Base-by-base conservation (phyloP, 2,113 vertebrate genomes). In the Gadus macrocephalus region DNA sequence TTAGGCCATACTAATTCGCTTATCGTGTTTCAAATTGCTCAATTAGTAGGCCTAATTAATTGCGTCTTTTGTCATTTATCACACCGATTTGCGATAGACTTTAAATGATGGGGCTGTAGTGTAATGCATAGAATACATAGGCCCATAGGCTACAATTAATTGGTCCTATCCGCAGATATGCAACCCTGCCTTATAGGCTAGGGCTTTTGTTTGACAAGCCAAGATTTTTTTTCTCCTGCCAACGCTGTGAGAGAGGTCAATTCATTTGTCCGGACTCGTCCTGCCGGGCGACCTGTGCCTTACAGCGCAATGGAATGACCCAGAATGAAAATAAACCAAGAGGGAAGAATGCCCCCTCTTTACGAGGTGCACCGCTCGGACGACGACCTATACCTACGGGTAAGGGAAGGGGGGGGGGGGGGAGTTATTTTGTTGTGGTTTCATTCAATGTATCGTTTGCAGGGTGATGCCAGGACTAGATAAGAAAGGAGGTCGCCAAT, bases 391-490 rank as follows among this genome's bases (percentile, higher is more conserved):
- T 61, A 53, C 35, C 59, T 61, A 38, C 62, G 16, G 28, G 62
- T 20, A 35, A 7, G 31, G 20, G 8, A 25, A 25, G 22, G 81
- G 84, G 72, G 76, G 75, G 76, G 74, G 73, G 55, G 76, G 73
- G 68, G 69, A 53, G 82, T 84, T 81, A 87, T 89, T 92, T 90
- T 90, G 91, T 87, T 91, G 89, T 86, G 87, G 85, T 86, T 90
- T 89, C 87, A 89, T 80, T 89, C 88, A 83, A 86, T 90, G 91
- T 92, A 91, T 93, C 88, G 89, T 89, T 93, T 91, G 92, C 91
- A 93, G 94, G 38, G 92, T 94, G 95, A 97, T 97, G 94, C 94
- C 95, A 92, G 83, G 83, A 76, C 84, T 81, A 91, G 95, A 96
- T 96, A 96, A 96, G 25, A 25, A 25, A 25, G 94, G 81, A 49